phyloP scores from a whole-genome alignment of 2,113 vertebrate genomes.

The Poeciliopsis occidentalis region DNA sequence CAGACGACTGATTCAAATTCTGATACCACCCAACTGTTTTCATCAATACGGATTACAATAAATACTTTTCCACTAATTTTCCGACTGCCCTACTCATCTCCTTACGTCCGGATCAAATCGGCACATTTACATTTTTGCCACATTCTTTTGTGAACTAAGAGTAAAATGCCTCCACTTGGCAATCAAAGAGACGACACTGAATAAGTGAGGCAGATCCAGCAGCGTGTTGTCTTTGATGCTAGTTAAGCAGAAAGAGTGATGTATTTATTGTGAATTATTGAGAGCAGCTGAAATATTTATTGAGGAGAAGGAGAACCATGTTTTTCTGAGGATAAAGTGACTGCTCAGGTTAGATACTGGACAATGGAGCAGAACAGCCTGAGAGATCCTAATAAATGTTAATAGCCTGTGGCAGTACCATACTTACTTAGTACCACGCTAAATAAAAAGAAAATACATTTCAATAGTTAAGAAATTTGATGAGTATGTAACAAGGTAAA shows the following conservation, averaged over 20 bases:
- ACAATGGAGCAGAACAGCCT: conserved; percentile 43
- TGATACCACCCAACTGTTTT: background rate
- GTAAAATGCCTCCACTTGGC: background rate
- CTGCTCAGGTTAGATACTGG: conserved; percentile 44
- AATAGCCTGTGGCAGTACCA: background rate
- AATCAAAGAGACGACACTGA: conserved; percentile 28
- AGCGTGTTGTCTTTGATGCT: conserved; percentile 34
- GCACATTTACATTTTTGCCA: conserved; percentile 14
- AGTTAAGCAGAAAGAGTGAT: conserved; percentile 42
- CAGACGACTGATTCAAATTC: background rate
- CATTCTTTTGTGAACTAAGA: background rate
- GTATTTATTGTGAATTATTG: conserved; percentile 63
- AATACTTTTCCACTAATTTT: background rate
- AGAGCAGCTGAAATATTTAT: conserved; percentile 66
- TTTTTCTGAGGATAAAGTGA: conserved; percentile 56
- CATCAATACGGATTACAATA: background rate
- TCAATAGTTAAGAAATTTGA: background rate
- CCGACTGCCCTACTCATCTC: background rate
- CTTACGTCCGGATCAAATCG: conserved; percentile 22
- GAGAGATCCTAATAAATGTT: conserved; percentile 17
- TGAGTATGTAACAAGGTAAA: background rate
- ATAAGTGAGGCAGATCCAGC: conserved; percentile 23
- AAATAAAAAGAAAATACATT: background rate
- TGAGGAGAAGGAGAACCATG: conserved; percentile 37
- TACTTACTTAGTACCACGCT: background rate